Evolutionary conservation across 2,113 vertebrate species (phyloP).

Genomic region (Triplophysa siluroides): DNA sequence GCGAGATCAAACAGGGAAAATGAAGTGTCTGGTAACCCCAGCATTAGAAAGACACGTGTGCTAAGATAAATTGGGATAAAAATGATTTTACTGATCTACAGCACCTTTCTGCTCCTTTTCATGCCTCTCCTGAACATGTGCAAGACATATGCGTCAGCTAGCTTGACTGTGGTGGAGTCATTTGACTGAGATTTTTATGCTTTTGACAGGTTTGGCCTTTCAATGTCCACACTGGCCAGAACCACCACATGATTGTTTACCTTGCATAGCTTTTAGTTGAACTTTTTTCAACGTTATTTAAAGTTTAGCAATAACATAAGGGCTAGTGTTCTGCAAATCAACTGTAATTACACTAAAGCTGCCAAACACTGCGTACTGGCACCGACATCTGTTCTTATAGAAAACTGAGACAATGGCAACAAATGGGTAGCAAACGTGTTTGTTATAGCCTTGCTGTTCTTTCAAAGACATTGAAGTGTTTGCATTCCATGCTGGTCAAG

Average conservation of each 20-base stretch:
- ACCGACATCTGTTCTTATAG: constrained; percentile 37
- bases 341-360: background rate
- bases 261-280: background rate
- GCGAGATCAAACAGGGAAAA: constrained; percentile 40
- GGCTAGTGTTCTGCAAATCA: background rate
- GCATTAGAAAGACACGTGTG: constrained; percentile 55
- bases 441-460: background rate
- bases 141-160: constrained; percentile 65
- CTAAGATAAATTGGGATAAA: constrained; percentile 68
- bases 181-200: constrained; percentile 17
- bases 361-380: constrained; percentile 4
- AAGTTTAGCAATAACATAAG: background rate
- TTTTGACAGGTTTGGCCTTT: background rate
- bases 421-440: constrained; percentile 61
- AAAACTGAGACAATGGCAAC: constrained; percentile 59
- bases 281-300: background rate
- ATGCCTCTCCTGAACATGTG: constrained; percentile 69
- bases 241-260: background rate
- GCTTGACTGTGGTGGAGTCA: background rate
- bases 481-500: too few species aligned
- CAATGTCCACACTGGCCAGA: background rate
- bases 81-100: constrained; percentile 70
- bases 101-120: constrained; percentile 69
- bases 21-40: constrained; percentile 48
- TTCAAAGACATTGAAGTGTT: background rate